These are phyloP conservation scores for Cyanoliseus patagonus DNA, from an alignment of 2,113 vertebrate genomes.

Conservation along the genomic window DNA sequence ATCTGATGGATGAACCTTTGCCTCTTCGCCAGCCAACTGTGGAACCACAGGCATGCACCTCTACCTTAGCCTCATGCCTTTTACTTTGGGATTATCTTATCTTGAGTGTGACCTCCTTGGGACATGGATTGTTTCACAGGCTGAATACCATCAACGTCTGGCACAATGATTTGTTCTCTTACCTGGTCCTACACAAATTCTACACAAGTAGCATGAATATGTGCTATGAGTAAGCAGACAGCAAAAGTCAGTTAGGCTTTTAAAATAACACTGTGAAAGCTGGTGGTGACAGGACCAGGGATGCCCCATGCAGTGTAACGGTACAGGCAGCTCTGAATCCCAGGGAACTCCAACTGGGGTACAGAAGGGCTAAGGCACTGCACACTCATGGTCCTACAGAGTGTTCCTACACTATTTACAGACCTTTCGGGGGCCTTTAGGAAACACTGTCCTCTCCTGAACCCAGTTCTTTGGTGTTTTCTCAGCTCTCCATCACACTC, in stretches of 20 bases:
- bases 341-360: not conserved
- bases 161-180: not conserved
- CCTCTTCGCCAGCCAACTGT: not conserved
- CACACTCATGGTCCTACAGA: not conserved
- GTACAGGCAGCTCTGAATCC: not conserved
- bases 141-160: not conserved
- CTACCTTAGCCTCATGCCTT: not conserved
- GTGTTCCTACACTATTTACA: fast-evolving
- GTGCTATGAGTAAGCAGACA: not conserved
- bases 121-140: not conserved
- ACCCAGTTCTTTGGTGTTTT: not conserved
- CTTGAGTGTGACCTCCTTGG: not conserved
- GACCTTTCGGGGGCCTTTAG: not conserved
- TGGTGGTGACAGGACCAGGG: not conserved
- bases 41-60: not conserved
- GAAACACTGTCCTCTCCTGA: not conserved
- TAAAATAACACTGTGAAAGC: not conserved
- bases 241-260: not conserved
- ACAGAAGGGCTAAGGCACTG: not conserved
- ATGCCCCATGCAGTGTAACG: not conserved
- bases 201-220: not conserved
- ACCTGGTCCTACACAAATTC: not conserved
- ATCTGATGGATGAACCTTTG: too few species aligned
- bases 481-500: not conserved
- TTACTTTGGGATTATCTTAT: not conserved